Conservation (phyloP, 2,888 invertebrate species). For the Kuschelorhynchus macadamiae region DNA sequence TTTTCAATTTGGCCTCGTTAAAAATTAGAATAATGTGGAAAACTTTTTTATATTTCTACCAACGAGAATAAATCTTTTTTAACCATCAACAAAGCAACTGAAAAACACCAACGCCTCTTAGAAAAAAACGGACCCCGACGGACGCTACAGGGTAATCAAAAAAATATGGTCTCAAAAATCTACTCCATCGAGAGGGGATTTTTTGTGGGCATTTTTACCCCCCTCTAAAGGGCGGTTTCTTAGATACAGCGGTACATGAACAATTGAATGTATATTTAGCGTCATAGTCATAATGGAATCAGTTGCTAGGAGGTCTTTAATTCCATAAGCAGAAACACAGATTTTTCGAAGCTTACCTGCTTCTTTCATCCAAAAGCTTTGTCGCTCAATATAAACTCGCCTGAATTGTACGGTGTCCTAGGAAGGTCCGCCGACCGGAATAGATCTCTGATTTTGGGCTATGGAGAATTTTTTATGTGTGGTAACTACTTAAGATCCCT, state of each 20-base stretch:
- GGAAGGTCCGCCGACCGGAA: conserved; percentile 44
- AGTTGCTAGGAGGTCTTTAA: too few species aligned
- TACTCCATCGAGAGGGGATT: conserved; percentile 22
- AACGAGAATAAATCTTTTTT: too few species aligned
- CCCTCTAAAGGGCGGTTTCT: conserved; percentile 7
- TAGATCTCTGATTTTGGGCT: conserved; percentile 65
- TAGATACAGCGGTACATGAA: conserved; percentile 40
- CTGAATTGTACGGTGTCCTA: conserved; percentile 52
- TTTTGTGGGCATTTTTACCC: conserved; percentile 35
- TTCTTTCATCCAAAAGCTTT: too few species aligned
- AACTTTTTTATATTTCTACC: too few species aligned
- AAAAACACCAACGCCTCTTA: not conserved
- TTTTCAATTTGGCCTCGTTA: too few species aligned
- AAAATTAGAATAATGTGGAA: too few species aligned
- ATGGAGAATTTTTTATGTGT: conserved; percentile 65
- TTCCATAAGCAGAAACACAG: too few species aligned
- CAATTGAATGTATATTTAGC: too few species aligned
- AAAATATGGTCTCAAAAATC: conserved; percentile 49
- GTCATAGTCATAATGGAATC: too few species aligned
- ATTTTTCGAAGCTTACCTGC: too few species aligned
- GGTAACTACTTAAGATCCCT: conserved; percentile 57
- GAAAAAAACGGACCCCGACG: conserved; percentile 22
- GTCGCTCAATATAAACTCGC: too few species aligned
- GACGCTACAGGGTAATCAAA: conserved; percentile 53
- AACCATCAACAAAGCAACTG: conserved; percentile 5